Conservation (phyloP, 2,797 vertebrate species). For the Parauchenoglanis ngamensis region DNA sequence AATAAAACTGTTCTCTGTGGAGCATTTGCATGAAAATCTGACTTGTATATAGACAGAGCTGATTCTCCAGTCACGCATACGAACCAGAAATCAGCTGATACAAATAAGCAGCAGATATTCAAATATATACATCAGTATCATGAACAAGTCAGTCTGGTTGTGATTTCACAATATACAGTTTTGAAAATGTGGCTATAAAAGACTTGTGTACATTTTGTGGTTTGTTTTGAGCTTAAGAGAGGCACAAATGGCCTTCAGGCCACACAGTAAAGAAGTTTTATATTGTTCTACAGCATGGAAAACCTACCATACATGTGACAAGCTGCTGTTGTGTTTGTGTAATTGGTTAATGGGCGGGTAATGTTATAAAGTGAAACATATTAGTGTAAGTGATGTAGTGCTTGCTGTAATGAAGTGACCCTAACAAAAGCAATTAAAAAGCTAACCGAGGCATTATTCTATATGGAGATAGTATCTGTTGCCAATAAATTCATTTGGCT, state of each 20-base stretch:
- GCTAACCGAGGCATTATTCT: background rate
- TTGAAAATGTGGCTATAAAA: background rate
- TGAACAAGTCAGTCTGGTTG: background rate
- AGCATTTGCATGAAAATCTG: background rate
- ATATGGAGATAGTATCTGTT: background rate
- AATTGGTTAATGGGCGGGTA: background rate
- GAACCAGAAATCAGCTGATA: background rate
- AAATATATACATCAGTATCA: background rate
- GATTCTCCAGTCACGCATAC: background rate
- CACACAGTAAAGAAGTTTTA: background rate
- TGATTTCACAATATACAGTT: background rate
- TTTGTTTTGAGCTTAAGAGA: background rate
- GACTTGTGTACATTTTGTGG: too few species aligned
- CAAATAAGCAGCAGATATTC: background rate
- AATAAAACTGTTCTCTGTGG: background rate
- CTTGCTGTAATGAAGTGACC: background rate
- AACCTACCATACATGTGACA: background rate
- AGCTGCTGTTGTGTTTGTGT: conserved; percentile 4
- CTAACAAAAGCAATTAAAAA: background rate
- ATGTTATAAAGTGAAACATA: conserved; percentile 5
- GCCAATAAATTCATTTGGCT: background rate
- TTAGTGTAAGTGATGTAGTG: background rate
- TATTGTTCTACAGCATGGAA: background rate
- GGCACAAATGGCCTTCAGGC: background rate
- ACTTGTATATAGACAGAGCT: background rate